Base-by-base conservation (phyloP, 1,140 invertebrate genomes). In the Pseudomyrmex sp. region DNA sequence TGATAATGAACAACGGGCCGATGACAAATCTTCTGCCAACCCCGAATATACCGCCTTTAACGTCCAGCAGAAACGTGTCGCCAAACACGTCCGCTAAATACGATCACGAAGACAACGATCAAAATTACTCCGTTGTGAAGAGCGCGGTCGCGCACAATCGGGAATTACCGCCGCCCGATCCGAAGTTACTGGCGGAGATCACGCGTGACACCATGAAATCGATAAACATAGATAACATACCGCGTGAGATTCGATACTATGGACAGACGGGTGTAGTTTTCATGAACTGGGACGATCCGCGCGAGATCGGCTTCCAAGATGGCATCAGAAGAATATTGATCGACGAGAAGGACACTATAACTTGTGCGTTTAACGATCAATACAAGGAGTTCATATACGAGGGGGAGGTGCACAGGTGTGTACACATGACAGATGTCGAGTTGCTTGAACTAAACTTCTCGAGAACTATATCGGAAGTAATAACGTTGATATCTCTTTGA, bases 211-310 rank as follows among this genome's bases (percentile, higher is more conserved):
- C 96, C 0, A 96, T 96, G 86, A 96, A 96, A 82, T 96, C 96
- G n/a, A 98, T 98, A 44, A 96, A 96, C 56, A 98, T 99, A 73
- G 98, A 99, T 92, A 96, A 96, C 2, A 93, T 97, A 46, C 96
- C 96, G 0, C 95, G 98, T 89, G 97, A 98, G 92, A 97, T 99
- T 61, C 95, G 98, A 61, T 97, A 98, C 88, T 98, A 99, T 87
- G 97, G 97, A 23, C 96, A 97, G 54, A 97, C 96, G 2, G 98
- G 98, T 1, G 95, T 98, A 20, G 96, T 98, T 5, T 97, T 99
- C 88, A 96, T 98, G 94, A 96, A 96, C 46, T 96, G 96, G 95
- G 97, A 98, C 86, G 97, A 98, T 92, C 97, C 98, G 0, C 95
- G 97, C 75, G 97, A 98, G 92, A 97, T 99, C 59, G 96, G 96